These are phyloP conservation scores for Rhyacophila evoluta DNA, from an alignment of 2,888 invertebrate genomes.

Conservation along the genomic window DNA sequence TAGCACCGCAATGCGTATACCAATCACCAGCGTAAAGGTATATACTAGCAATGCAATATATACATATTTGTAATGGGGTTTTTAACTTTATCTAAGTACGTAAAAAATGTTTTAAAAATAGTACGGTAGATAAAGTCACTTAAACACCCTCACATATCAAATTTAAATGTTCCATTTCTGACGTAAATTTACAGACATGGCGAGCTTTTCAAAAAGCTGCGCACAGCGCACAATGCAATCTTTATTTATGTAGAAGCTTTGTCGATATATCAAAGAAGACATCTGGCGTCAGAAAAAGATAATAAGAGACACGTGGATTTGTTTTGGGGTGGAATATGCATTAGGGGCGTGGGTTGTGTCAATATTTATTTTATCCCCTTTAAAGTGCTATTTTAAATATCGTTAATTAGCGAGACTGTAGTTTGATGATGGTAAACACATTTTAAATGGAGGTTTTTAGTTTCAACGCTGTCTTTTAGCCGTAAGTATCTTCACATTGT, in stretches of 20 bases:
- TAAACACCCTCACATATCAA: neutral
- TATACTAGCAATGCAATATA: too few relatives aligned
- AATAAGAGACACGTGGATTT: constrained; percentile 35
- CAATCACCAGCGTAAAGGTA: too few relatives aligned
- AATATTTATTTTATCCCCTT: neutral
- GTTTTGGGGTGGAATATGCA: neutral
- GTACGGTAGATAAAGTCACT: neutral
- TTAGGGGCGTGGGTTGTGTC: neutral
- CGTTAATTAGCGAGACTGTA: too few relatives aligned
- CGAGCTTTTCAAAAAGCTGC: neutral
- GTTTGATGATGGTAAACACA: too few relatives aligned
- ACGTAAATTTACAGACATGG: neutral
- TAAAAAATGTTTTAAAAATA: too few relatives aligned
- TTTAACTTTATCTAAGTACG: too few relatives aligned
- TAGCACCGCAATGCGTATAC: too few relatives aligned
- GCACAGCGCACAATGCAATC: constrained; percentile 20
- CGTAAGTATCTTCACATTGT: too few relatives aligned
- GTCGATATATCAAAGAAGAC: constrained; percentile 31
- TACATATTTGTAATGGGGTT: too few relatives aligned
- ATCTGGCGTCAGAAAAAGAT: constrained; percentile 11
- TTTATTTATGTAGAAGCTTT: neutral
- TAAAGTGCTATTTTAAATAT: too few relatives aligned
- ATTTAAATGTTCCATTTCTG: constrained; percentile 1
- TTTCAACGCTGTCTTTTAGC: too few relatives aligned
- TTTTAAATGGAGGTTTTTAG: too few relatives aligned